Evolutionary conservation across 2,113 vertebrate species (phyloP), one percentile per base, ranked within the genome.

Genomic region (Microtus oregoni): DNA sequence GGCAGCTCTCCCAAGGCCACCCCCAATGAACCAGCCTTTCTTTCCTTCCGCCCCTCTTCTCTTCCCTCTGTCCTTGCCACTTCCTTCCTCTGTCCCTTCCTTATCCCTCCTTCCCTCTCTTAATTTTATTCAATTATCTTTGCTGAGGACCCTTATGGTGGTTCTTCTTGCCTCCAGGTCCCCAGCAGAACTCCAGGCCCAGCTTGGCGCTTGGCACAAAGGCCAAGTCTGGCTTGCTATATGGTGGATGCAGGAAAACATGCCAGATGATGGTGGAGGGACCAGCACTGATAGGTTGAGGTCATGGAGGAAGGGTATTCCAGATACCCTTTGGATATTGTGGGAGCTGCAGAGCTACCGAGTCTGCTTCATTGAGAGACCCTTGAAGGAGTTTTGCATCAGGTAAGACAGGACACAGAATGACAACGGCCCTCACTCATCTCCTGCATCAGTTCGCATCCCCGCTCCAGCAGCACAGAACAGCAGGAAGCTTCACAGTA

Each of bases 71-170:
- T 15, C 28, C 76, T 78, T 50, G 44, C 47, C 28, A 15, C 35
- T 5, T 19, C 8, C 28, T 12, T 22, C 6, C 3, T 6, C 20
- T 1, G 1, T 4, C 5, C n/a, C 15, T 8, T 47, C 2, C 11
- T 26, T 28, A 17, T 61, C n/a, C 81, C 24, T 38, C 35, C 20
- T 63, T 47, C 15, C 4, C 3, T 35, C 8, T 19, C 9, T 86
- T 3, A 30, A 12, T 61, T 12, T 12, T 50, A 50, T 17, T 67
- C 70, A 20, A 4, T 11, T 5, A 6, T 55, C 44, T 75, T 20
- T 6, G 7, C 22, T 52, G 19, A 50, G 73, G 1, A 5, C 52
- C 10, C 8, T 30, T 19, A 13, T 3, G 11, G 44, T 0, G 24
- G 20, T 24, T n/a, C 35, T 55, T 7, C 44, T 32, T 30, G 7